Conservation (phyloP, 1,140 invertebrate species). For the Drosophila truncata region DNA sequence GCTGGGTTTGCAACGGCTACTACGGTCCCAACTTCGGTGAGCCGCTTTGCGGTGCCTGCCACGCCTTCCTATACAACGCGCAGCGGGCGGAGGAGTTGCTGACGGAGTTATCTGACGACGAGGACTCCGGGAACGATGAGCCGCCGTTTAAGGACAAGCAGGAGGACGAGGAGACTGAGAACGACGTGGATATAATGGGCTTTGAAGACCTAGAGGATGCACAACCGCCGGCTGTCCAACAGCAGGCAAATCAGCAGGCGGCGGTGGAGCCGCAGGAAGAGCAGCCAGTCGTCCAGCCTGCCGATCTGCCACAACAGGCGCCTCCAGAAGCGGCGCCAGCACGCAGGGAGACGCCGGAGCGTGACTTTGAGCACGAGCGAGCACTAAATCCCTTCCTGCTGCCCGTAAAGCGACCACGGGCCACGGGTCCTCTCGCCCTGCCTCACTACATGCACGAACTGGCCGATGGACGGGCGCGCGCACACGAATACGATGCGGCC, state of each 20-base stretch:
- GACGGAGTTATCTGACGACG: slow-evolving; percentile 93
- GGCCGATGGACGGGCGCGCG: slow-evolving; percentile 65
- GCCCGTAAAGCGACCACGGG: slow-evolving; percentile 73
- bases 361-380: slow-evolving; percentile 58
- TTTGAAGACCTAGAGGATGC: slow-evolving; percentile 76
- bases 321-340: slow-evolving; percentile 17
- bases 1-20: slow-evolving; percentile 95
- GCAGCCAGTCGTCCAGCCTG: slow-evolving; percentile 7
- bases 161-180: slow-evolving; percentile 86
- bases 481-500: slow-evolving; percentile 57
- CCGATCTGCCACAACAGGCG: slow-evolving; percentile 15
- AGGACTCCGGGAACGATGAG: slow-evolving; percentile 97
- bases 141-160: slow-evolving; percentile 88
- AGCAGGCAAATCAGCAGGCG: slow-evolving; percentile 18
- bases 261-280: slow-evolving; percentile 17
- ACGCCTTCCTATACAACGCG: slow-evolving; percentile 95
- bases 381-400: slow-evolving; percentile 64
- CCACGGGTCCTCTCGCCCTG: slow-evolving; percentile 65
- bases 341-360: slow-evolving; percentile 52
- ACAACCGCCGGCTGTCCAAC: slow-evolving; percentile 36
- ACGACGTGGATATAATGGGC: slow-evolving; percentile 78
- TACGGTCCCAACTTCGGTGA: slow-evolving; percentile 96
- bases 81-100: slow-evolving; percentile 77
- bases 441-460: slow-evolving; percentile 72
- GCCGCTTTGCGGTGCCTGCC: slow-evolving; percentile 96